Base-by-base conservation (phyloP, 2,113 vertebrate genomes). In the Neoarius graeffei region DNA sequence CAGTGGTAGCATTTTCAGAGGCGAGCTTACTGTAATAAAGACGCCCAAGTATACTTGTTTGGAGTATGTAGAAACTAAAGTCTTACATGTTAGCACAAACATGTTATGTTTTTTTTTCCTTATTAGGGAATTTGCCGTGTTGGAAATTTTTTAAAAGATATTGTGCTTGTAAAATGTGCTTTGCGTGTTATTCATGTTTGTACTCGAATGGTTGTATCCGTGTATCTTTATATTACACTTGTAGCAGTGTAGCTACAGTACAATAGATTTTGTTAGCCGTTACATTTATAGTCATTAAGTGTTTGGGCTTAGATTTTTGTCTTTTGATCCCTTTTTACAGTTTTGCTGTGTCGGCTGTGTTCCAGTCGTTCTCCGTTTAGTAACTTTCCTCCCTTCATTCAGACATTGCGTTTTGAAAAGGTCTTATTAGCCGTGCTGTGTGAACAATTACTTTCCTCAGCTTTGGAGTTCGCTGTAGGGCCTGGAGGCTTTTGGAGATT, bases 141-240 rank as follows among this genome's bases (percentile, higher is more conserved):
- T 35, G 57, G 23, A 73, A 20, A 7, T 74, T 87, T 90, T 90
- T 85, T 50, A 62, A 76, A 62, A 76, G 86, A 86, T 86, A 25
- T 86, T 42, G 87, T 88, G 91, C 86, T 91, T 91, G 88, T 92
- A 86, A 59, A 88, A 87, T 27, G 85, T 88, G 35, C 84, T 85
- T 62, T 20, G 90, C 59, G 48, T 84, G 84, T 81, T 60, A 79
- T 62, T 81, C 67, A 81, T 82, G 84, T 90, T 90, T 90, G 84
- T 89, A 90, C 86, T 88, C 56, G 10, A 88, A 62, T 69, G 48
- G 83, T 87, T 77, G 81, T 90, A 59, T 89, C 35, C 62, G 86
- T 90, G 88, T 91, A 85, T 89, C 84, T 80, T 87, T 89, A 73
- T 86, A 87, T 74, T 74, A 90, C 90, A 91, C 89, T 87, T 87